Evolutionary conservation across 2,797 vertebrate species (phyloP).

Genomic region (Myiotriccus ornatus): DNA sequence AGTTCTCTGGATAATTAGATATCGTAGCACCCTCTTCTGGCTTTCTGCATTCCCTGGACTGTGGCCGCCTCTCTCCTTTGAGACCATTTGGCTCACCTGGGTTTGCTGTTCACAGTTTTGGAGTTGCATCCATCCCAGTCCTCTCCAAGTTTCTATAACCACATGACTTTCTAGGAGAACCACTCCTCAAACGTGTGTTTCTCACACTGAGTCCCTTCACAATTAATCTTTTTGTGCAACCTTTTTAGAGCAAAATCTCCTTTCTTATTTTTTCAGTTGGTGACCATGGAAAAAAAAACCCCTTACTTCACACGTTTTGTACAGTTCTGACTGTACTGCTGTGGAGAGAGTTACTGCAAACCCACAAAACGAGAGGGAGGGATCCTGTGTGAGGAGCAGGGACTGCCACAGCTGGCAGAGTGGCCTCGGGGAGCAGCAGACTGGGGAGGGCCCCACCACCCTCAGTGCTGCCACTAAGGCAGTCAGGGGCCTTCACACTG

Average conservation of each 20-base stretch:
- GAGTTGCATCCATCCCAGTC: not conserved
- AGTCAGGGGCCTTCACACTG: accelerated
- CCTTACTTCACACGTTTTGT: not conserved
- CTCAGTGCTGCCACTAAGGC: not conserved
- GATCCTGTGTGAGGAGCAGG: accelerated
- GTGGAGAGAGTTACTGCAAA: accelerated
- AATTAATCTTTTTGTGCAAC: slow-evolving; percentile 28
- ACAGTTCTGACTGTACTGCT: not conserved
- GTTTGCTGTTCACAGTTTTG: not conserved
- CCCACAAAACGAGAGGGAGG: not conserved
- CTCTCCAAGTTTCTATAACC: not conserved
- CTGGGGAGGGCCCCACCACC: accelerated
- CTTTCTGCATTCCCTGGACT: not conserved
- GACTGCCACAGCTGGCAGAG: accelerated
- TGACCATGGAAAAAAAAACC: not conserved
- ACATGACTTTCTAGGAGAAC: not conserved
- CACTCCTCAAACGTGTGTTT: not conserved
- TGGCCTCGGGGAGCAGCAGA: not conserved
- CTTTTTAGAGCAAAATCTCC: not conserved
- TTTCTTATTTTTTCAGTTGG: not conserved
- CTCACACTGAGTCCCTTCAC: not conserved
- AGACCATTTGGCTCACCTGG: not conserved
- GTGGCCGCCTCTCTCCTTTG: not conserved
- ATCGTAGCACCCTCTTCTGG: slow-evolving; percentile 65
- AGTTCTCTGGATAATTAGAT: slow-evolving; percentile 27